These are phyloP conservation scores for Monochamus saltuarius DNA, from an alignment of 1,140 invertebrate species.

Conservation along the genomic window DNA sequence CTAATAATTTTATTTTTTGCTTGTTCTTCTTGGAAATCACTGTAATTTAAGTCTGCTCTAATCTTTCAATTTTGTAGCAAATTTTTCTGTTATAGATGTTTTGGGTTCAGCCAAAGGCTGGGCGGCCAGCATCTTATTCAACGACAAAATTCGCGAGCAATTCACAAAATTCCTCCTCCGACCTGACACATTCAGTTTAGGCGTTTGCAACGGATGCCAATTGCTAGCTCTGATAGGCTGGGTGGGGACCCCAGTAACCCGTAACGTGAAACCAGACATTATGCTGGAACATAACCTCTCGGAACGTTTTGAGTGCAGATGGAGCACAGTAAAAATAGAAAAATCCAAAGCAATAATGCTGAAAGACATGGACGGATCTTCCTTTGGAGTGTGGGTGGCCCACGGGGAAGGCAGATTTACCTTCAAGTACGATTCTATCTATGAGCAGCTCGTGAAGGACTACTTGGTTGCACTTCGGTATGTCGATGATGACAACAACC, in stretches of 20 bases:
- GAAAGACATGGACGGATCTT: conserved; percentile 77
- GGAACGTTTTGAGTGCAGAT: conserved; percentile 88
- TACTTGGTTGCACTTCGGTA: conserved; percentile 78
- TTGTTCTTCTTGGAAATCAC: too few relatives aligned
- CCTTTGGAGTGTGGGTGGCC: conserved; percentile 93
- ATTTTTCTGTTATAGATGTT: conserved; percentile 70
- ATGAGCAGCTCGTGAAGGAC: conserved; percentile 59
- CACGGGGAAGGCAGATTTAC: conserved; percentile 89
- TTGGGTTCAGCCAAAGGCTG: conserved; percentile 96
- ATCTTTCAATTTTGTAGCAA: too few relatives aligned
- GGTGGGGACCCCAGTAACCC: conserved; percentile 54
- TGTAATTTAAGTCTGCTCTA: too few relatives aligned
- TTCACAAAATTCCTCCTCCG: conserved; percentile 72
- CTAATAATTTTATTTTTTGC: too few relatives aligned
- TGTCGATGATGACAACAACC: conserved; percentile 74
- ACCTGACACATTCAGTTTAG: conserved; percentile 88
- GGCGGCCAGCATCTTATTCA: conserved; percentile 87
- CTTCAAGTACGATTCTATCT: conserved; percentile 57
- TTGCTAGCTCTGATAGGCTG: conserved; percentile 86
- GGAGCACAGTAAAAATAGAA: conserved; percentile 71
- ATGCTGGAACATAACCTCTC: conserved; percentile 85
- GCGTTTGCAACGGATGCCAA: conserved; percentile 98
- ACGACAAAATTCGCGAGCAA: conserved; percentile 64
- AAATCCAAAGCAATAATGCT: conserved; percentile 82
- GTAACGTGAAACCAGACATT: conserved; percentile 60